Evolutionary conservation across 2,113 vertebrate species (phyloP).

Genomic region (Aegypius monachus): DNA sequence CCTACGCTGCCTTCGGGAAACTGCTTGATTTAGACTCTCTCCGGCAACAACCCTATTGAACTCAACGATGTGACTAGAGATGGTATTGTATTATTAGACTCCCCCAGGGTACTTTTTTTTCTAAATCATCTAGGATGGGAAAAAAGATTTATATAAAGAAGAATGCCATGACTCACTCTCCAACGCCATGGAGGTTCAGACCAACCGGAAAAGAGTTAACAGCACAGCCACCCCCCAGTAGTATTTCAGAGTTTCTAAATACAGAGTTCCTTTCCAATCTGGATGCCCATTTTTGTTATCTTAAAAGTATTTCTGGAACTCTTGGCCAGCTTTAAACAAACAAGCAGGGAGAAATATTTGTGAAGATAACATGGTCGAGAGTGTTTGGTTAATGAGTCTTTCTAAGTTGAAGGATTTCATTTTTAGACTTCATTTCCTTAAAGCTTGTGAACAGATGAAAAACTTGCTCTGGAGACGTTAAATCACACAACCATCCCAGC

Average conservation of each 20-base stretch:
- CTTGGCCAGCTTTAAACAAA: slow-evolving; percentile 46
- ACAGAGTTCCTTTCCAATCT: slow-evolving; percentile 11
- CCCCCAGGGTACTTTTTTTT: background rate
- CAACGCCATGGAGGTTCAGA: background rate
- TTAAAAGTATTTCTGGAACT: slow-evolving; percentile 62
- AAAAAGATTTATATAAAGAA: background rate
- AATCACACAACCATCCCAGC: slow-evolving; percentile 10
- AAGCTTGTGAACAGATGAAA: background rate
- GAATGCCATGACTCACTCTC: slow-evolving; percentile 15
- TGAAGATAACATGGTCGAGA: background rate
- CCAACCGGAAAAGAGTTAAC: slow-evolving; percentile 13
- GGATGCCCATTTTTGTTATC: slow-evolving; percentile 51
- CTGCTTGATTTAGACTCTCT: background rate
- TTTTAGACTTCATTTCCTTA: background rate
- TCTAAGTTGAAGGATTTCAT: background rate
- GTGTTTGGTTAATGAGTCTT: slow-evolving; percentile 8
- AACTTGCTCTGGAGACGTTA: background rate
- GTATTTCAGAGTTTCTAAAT: slow-evolving; percentile 34
- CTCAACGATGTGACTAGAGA: background rate
- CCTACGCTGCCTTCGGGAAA: background rate
- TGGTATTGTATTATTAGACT: background rate
- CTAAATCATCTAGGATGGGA: background rate
- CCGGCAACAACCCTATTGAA: background rate
- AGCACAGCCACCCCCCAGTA: background rate
- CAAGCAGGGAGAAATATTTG: slow-evolving; percentile 48